Conservation (phyloP, 2,113 vertebrate genomes). For the Peromyscus polionotus region DNA sequence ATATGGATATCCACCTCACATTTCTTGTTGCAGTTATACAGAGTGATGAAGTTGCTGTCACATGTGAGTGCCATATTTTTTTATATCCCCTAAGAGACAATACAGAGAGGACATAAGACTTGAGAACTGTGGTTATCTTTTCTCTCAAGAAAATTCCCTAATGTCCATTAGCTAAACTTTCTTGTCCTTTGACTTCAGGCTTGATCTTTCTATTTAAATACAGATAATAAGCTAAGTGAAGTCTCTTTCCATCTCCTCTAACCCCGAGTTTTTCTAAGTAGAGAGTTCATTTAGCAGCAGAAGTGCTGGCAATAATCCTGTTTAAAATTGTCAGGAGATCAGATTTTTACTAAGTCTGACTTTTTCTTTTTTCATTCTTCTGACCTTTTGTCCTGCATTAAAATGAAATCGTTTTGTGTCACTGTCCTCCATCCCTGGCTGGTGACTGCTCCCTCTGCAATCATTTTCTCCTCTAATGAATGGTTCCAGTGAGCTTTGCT, state of each 20-base stretch:
- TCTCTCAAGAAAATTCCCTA: neutral
- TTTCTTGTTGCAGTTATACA: neutral
- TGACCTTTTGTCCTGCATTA: constrained; percentile 55
- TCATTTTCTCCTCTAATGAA: constrained; percentile 49
- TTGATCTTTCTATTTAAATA: constrained; percentile 60
- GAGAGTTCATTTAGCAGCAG: neutral
- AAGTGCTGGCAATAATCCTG: neutral
- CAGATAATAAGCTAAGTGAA: constrained; percentile 45
- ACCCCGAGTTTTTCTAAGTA: neutral
- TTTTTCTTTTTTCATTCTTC: constrained; percentile 40
- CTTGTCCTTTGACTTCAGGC: neutral
- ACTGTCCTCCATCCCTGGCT: neutral
- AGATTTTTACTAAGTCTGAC: constrained; percentile 57
- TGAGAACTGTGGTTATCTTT: neutral
- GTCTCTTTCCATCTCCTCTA: neutral
- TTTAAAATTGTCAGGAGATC: constrained; percentile 58
- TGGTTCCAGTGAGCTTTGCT: constrained; percentile 13
- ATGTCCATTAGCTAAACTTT: constrained; percentile 34
- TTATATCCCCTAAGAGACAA: neutral
- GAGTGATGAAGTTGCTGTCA: neutral
- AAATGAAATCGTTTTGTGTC: constrained; percentile 52
- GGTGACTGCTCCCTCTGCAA: neutral
- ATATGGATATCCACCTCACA: neutral
- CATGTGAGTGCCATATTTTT: neutral
- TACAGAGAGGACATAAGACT: neutral